A percentile compares a stretch with the other conserved stretches of the same genome.
Conservation (phyloP, 2,797 vertebrate species). For the Perdix hodgsoniae region DNA sequence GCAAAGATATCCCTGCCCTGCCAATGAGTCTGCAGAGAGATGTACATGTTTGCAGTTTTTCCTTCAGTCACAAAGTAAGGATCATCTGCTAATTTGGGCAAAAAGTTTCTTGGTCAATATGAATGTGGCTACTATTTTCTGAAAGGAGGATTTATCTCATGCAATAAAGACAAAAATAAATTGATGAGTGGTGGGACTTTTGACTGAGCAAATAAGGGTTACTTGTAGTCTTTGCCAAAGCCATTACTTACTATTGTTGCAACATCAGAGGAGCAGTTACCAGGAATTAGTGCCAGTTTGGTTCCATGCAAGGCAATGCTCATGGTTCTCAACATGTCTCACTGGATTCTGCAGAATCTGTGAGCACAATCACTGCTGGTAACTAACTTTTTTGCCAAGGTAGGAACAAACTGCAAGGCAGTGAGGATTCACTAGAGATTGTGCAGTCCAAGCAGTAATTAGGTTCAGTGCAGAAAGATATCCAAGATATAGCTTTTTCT, state of each 20-base stretch:
- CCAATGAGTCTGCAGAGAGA: not conserved
- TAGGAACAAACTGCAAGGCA: not conserved
- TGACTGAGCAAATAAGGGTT: not conserved
- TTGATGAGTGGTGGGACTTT: not conserved
- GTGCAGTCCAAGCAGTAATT: not conserved
- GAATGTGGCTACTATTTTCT: not conserved
- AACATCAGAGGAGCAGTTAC: not conserved
- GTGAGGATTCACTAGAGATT: not conserved
- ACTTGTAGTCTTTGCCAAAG: not conserved
- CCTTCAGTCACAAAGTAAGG: not conserved
- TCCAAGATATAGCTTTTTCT: not conserved
- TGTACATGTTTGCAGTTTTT: not conserved
- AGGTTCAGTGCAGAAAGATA: not conserved
- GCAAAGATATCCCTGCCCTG: not conserved
- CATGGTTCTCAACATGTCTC: not conserved
- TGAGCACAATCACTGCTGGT: not conserved
- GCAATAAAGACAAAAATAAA: not conserved
- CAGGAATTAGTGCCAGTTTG: not conserved
- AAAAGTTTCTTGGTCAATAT: not conserved
- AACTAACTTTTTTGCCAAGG: not conserved
- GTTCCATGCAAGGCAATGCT: not conserved
- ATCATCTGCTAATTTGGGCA: not conserved
- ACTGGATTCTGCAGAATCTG: not conserved
- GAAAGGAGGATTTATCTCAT: not conserved
- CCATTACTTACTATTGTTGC: not conserved